These are phyloP conservation scores for Dryococelus australis DNA, from an alignment of 2,888 invertebrate genomes.

Conservation along the genomic window DNA sequence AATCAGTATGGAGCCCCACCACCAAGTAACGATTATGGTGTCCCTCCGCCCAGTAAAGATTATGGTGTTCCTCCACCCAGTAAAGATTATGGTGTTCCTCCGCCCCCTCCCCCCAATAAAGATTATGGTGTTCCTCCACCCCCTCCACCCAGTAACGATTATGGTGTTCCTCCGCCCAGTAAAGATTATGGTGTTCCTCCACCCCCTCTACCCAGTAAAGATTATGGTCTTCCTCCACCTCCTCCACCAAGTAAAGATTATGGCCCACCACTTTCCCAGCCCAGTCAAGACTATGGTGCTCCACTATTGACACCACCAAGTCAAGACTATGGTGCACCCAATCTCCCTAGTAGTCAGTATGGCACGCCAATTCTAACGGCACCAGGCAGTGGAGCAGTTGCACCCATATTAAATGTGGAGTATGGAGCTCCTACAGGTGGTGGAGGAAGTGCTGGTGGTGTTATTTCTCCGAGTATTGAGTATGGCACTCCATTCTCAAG, in stretches of 20 bases:
- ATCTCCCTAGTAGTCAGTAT: not conserved
- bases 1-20: slow-evolving; percentile 53
- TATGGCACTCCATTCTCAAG: slow-evolving; percentile 21
- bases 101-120: slow-evolving; percentile 35
- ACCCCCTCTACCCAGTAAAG: slow-evolving; percentile 30
- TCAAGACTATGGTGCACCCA: not conserved
- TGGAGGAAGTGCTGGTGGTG: not conserved
- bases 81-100: slow-evolving; percentile 37
- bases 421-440: slow-evolving; percentile 53
- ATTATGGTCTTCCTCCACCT: slow-evolving; percentile 35
- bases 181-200: slow-evolving; percentile 39
- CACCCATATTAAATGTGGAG: slow-evolving; percentile 31
- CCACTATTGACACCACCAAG: slow-evolving; percentile 45
- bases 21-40: slow-evolving; percentile 53
- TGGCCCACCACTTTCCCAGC: slow-evolving; percentile 48
- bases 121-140: slow-evolving; percentile 41
- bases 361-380: slow-evolving; percentile 17
- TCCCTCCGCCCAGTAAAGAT: slow-evolving; percentile 41
- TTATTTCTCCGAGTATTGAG: not conserved
- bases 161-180: slow-evolving; percentile 41
- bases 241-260: slow-evolving; percentile 26
- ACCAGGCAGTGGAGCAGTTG: not conserved
- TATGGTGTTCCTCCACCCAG: slow-evolving; percentile 41
- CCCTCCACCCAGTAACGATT: slow-evolving; percentile 21
- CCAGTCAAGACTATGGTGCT: slow-evolving; percentile 50